A percentile compares a stretch with the other conserved stretches of the same genome.
phyloP scores from a whole-genome alignment of 2,888 invertebrate genomes.

The Leptura quadrifasciata region DNA sequence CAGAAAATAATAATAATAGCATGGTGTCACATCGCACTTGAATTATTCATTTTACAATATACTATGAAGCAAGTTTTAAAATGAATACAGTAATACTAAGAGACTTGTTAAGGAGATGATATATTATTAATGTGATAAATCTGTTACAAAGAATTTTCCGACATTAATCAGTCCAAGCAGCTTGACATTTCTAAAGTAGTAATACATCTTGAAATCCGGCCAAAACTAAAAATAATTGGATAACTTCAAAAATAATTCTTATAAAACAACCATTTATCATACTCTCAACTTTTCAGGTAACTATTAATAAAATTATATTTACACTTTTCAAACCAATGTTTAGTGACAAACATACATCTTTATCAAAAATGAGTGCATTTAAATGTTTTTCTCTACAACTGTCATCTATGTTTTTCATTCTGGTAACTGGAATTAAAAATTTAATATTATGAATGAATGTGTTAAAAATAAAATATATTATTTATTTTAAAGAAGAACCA shows the following conservation, averaged over 20 bases:
- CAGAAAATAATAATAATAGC: no score
- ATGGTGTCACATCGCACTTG: neutral
- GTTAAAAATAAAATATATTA: no score
- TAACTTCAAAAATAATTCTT: neutral
- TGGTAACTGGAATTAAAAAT: no score
- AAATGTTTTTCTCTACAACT: no score
- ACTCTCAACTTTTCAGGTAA: neutral
- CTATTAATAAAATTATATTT: neutral
- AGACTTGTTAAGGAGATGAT: neutral
- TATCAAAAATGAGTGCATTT: no score
- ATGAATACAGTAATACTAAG: neutral
- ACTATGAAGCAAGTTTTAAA: neutral
- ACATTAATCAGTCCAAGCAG: neutral
- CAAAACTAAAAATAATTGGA: constrained; percentile 4
- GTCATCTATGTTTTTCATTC: no score
- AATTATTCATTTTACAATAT: neutral
- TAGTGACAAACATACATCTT: no score
- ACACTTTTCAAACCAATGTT: no score
- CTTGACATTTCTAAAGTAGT: neutral
- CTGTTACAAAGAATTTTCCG: neutral
- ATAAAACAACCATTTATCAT: constrained; percentile 7
- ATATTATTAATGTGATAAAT: neutral
- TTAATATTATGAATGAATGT: no score
- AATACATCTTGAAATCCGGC: constrained; percentile 7
- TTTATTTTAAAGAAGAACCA: no score